Evolutionary conservation across 1,140 invertebrate species (phyloP), one percentile per base, ranked within the genome.

Genomic region (Drosophila auraria): DNA sequence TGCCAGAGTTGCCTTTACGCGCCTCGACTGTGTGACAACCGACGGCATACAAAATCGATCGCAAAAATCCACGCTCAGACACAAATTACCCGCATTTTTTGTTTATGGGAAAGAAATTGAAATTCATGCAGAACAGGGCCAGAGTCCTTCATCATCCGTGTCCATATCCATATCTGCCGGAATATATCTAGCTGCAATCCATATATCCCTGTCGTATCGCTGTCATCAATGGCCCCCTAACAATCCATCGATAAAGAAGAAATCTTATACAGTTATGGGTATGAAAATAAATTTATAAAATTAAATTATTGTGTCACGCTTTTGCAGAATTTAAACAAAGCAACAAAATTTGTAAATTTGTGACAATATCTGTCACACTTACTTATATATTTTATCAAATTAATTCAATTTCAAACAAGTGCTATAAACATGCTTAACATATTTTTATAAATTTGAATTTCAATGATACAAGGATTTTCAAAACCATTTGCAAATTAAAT

Each of bases 11-110:
- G 72, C 54, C 82, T 74, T 75, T 81, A 64, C 81, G 54, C 69
- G 60, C 65, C 38, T 54, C 57, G 54, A 45, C 60, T 64, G 76
- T 79, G 76, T 79, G 76, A 71, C 63, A 70, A 57, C 42, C 59
- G 42, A 49, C 17, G 64, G 64, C 59, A 49, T 40, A 71, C 63
- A 71, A 71, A 71, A 71, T 71, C 68, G 68, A 71, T 71, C 68
- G 68, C 57, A 78, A 33, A 54, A 76, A 51, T 66, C 33, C 45
- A 77, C 63, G 63, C 68, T 50, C 62, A 56, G 38, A 49, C 82
- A 77, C 82, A 89, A 90, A 89, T 90, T 90, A 90, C 86, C 86
- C 86, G 86, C 86, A 90, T 89, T 87, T 87, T 87, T 77, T 73
- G 65, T 65, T 83, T 87, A 87, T 86, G 75, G 70, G 69, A 87